These are phyloP conservation scores for Pararge aegeria DNA, from an alignment of 1,140 invertebrate genomes.

Conservation along the genomic window DNA sequence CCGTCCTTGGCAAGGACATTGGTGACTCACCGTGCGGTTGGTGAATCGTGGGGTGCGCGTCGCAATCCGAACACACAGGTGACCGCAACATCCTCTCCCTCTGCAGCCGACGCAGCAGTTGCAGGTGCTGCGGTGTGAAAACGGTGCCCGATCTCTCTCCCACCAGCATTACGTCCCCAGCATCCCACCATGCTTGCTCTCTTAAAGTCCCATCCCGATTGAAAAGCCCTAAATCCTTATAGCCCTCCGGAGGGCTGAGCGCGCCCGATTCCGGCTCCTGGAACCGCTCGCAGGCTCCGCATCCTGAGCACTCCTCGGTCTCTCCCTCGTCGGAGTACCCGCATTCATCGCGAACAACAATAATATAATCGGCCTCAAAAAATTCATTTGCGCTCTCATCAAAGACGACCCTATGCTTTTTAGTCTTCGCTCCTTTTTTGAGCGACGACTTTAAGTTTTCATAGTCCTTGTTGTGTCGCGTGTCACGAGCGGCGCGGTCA, in stretches of 20 bases:
- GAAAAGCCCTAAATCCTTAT: constrained; percentile 86
- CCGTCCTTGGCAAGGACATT: constrained; percentile 78
- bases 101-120: constrained; percentile 81
- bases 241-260: constrained; percentile 91
- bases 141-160: constrained; percentile 81
- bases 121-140: constrained; percentile 81
- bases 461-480: constrained; percentile 76
- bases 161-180: constrained; percentile 77
- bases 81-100: constrained; percentile 83
- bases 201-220: constrained; percentile 73
- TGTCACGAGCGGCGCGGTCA: constrained; percentile 70
- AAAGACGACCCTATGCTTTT: constrained; percentile 90
- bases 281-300: constrained; percentile 80
- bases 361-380: constrained; percentile 93
- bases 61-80: constrained; percentile 80
- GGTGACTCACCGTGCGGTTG: constrained; percentile 85
- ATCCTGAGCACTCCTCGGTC: constrained; percentile 87
- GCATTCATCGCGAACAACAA: constrained; percentile 90
- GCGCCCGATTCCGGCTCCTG: constrained; percentile 88
- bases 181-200: constrained; percentile 79
- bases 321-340: constrained; percentile 87
- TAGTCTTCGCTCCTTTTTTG: constrained; percentile 68
- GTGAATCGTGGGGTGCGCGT: constrained; percentile 89
- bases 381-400: constrained; percentile 92
- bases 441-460: constrained; percentile 77